Base-by-base conservation (phyloP, 2,113 vertebrate genomes). In the Paratilapia polleni region DNA sequence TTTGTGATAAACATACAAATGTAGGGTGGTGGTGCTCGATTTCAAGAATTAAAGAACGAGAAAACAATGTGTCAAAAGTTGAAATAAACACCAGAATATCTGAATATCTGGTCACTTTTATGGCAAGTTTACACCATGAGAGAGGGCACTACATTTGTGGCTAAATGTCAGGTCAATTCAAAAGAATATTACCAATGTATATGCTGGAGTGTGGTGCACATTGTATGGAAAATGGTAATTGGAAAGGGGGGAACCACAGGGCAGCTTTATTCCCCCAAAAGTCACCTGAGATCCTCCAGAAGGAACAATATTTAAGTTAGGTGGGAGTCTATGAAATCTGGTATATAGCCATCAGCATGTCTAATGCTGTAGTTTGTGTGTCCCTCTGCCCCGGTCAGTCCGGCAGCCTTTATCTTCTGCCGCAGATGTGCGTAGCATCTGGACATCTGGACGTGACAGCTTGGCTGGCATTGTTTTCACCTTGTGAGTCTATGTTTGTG, bases 1-100 rank as follows among this genome's bases (percentile, higher is more conserved):
- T 78, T 81, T 82, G 88, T 58, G 76, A 86, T 88, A 87, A 88
- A 88, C 84, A 84, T 83, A 28, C 87, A 82, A 41, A 57, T 43
- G 59, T 56, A 75, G 38, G 80, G 78, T 81, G 31, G 68, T 78
- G 80, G 58, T 60, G 49, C 36, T 83, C 64, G 17, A 82, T 38
- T n/a, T 47, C 13, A 38, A 54, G 26, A 70, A 60, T 26, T 24
- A 62, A 61, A 63, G 41, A 13, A 34, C 13, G 10, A 22, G 8
- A 12, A 28, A 60, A n/a, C 36, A 8, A 8, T 36, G 8, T 36
- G 6, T 36, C 6, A 68, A 68, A 47, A 47, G 43, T 22, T 68
- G 64, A 68, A 11, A 11, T 38, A 38, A 49, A 6, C 15, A 6
- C 47, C 15, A 49, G 15, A 49, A 15, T 49, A 49, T 49, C 9